These are phyloP conservation scores for Danaus melanippus DNA, from an alignment of 1,140 invertebrate genomes.

Conservation along the genomic window DNA sequence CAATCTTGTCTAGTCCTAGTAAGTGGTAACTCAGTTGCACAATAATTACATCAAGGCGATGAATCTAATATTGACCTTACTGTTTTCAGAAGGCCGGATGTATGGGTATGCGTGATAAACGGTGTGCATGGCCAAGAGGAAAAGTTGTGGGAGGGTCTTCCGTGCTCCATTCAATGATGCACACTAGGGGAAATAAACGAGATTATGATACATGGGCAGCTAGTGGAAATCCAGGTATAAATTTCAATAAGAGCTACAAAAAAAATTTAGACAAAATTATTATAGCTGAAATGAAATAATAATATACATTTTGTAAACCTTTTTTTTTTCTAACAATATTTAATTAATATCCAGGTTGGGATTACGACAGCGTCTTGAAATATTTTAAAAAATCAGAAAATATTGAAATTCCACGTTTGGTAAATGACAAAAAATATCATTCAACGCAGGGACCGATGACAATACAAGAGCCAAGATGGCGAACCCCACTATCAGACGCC, in stretches of 20 bases:
- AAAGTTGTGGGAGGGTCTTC: slow-evolving; percentile 80
- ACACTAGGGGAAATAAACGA: slow-evolving; percentile 78
- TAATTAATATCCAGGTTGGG: slow-evolving; percentile 34
- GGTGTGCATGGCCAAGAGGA: slow-evolving; percentile 76
- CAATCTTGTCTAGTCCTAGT: slow-evolving; percentile 8
- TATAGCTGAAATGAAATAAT: slow-evolving; percentile 5
- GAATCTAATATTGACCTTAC: slow-evolving; percentile 15
- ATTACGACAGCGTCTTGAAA: slow-evolving; percentile 79
- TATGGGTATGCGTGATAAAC: slow-evolving; percentile 48
- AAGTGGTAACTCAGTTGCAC: slow-evolving; percentile 8
- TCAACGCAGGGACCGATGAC: slow-evolving; percentile 71
- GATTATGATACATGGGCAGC: slow-evolving; percentile 79
- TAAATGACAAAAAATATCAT: slow-evolving; percentile 53
- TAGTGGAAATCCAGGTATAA: slow-evolving; percentile 68
- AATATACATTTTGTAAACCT: not conserved
- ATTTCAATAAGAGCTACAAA: too few relatives aligned
- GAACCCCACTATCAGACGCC: slow-evolving; percentile 74
- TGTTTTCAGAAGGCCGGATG: slow-evolving; percentile 32
- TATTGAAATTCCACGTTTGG: slow-evolving; percentile 38
- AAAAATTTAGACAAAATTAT: too few relatives aligned
- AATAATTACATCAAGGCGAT: slow-evolving; percentile 9
- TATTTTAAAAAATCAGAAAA: slow-evolving; percentile 85
- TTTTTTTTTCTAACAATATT: too few relatives aligned
- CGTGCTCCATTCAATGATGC: slow-evolving; percentile 82
- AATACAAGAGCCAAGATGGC: slow-evolving; percentile 75